phyloP scores from a whole-genome alignment of 2,797 vertebrate genomes.

The Characodon lateralis region DNA sequence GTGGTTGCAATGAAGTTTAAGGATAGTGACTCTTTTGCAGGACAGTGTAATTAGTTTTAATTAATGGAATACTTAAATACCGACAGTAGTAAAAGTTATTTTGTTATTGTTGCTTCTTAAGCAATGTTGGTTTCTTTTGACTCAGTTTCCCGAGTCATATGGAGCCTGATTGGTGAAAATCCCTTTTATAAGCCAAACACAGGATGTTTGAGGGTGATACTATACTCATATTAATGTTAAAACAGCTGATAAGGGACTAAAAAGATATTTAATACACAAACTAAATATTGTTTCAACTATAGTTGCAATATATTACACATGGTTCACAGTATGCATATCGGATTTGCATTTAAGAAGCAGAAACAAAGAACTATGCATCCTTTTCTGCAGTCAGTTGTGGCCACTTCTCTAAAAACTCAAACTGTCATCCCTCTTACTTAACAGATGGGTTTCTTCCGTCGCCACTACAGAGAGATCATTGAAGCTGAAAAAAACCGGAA shows the following conservation, averaged over 20 bases:
- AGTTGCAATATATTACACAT: neutral
- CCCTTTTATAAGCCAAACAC: neutral
- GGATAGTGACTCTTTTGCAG: neutral
- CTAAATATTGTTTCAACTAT: neutral
- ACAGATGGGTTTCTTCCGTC: slow-evolving; percentile 98
- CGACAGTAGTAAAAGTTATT: neutral
- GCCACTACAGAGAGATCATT: slow-evolving; percentile 97
- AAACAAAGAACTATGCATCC: slow-evolving; percentile 17
- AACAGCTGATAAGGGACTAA: neutral
- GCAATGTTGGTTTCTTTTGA: neutral
- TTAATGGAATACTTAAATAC: slow-evolving; percentile 9
- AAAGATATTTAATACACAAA: neutral
- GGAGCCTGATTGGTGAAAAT: neutral
- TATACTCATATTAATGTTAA: neutral
- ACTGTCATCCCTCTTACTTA: slow-evolving; percentile 26
- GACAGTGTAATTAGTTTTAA: neutral
- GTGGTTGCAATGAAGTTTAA: neutral
- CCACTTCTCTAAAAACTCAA: slow-evolving; percentile 1
- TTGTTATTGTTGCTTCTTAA: neutral
- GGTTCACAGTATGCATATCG: too few relatives aligned
- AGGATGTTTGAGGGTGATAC: neutral
- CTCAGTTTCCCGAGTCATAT: neutral
- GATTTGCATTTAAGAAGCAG: neutral
- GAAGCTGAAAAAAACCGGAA: slow-evolving; percentile 97
- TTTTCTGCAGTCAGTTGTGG: slow-evolving; percentile 3